Evolutionary conservation across 2,888 invertebrate species (phyloP).

Genomic region (Villa cingulata): DNA sequence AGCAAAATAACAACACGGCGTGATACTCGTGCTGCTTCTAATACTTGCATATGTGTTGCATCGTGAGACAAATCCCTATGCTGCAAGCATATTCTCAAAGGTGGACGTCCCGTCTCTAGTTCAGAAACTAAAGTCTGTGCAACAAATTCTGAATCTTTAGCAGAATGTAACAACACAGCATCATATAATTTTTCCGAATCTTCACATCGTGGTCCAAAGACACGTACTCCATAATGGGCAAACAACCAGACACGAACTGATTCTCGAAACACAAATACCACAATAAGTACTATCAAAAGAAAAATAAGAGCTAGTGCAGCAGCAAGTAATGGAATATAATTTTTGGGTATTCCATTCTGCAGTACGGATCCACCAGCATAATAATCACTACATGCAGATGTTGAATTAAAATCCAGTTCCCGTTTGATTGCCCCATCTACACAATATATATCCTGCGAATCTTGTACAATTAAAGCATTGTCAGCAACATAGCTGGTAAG

Average conservation of each 20-base stretch:
- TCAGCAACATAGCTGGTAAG: slow-evolving; percentile 71
- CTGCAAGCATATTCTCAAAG: slow-evolving; percentile 73
- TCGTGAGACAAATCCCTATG: slow-evolving; percentile 74
- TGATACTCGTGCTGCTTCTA: slow-evolving; percentile 78
- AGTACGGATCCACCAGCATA: slow-evolving; percentile 63
- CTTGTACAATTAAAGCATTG: slow-evolving; percentile 67
- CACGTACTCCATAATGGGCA: slow-evolving; percentile 70
- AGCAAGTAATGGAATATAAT: slow-evolving; percentile 74
- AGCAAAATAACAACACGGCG: slow-evolving; percentile 74
- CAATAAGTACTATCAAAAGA: slow-evolving; percentile 57
- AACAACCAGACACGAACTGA: slow-evolving; percentile 76
- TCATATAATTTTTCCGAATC: slow-evolving; percentile 80
- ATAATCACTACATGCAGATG: slow-evolving; percentile 69
- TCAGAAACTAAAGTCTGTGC: slow-evolving; percentile 72
- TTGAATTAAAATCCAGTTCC: slow-evolving; percentile 71
- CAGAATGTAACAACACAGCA: slow-evolving; percentile 84
- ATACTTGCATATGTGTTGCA: slow-evolving; percentile 42
- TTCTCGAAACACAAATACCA: slow-evolving; percentile 74
- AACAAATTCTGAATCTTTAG: slow-evolving; percentile 82
- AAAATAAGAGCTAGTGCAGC: slow-evolving; percentile 64
- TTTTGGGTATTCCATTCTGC: slow-evolving; percentile 64
- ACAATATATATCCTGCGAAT: slow-evolving; percentile 69
- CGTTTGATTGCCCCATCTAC: slow-evolving; percentile 57
- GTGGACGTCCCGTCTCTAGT: slow-evolving; percentile 61
- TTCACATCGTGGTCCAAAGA: slow-evolving; percentile 62